These are phyloP conservation scores for Pedetes capensis DNA, from an alignment of 2,113 vertebrate species.

Conservation along the genomic window DNA sequence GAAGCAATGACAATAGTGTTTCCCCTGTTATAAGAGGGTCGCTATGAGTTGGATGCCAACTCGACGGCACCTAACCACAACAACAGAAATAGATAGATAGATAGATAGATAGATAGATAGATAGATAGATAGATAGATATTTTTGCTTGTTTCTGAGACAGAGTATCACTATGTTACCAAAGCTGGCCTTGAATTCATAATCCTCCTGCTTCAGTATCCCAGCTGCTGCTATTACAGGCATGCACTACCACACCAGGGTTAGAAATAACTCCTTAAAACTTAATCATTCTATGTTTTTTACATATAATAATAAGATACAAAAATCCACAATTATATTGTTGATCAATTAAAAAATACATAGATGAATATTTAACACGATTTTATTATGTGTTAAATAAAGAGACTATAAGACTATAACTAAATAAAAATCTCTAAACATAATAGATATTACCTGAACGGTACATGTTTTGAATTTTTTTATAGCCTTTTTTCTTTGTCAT, in stretches of 20 bases:
- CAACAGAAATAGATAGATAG: no score
- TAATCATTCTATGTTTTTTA: neutral
- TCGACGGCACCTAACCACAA: no score
- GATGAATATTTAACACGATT: neutral
- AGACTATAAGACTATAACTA: neutral
- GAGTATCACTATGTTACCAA: neutral
- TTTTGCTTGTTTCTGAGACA: neutral
- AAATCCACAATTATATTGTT: neutral
- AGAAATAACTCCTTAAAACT: neutral
- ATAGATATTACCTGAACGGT: neutral
- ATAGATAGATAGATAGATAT: no score
- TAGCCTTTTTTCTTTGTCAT: neutral
- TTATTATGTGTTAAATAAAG: constrained; percentile 23
- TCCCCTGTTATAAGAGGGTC: no score
- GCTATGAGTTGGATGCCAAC: no score
- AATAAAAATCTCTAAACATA: neutral
- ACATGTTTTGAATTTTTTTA: constrained; percentile 3
- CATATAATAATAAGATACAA: neutral
- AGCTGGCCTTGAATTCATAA: neutral
- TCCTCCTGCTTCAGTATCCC: neutral
- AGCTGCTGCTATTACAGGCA: neutral
- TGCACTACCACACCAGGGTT: neutral
- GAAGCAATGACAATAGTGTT: no score
- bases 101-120: no score
- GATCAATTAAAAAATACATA: neutral